Percentiles rank a stretch among this genome's conserved stretches.
These are phyloP conservation scores for Boloria euphrosyne DNA, from an alignment of 2,888 invertebrate species.

Conservation along the genomic window DNA sequence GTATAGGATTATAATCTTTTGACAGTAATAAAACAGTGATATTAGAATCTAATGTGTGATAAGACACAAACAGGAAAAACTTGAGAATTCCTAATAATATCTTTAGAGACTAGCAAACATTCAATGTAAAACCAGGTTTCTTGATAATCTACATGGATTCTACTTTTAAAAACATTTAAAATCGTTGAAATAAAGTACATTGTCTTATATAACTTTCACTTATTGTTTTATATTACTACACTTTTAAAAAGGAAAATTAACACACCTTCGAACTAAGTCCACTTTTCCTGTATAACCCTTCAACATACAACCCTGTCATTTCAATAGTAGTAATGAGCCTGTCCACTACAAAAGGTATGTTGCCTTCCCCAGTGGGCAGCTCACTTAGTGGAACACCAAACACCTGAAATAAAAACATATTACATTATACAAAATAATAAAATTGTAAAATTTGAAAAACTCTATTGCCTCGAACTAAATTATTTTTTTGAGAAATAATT, in stretches of 20 bases:
- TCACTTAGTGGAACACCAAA: conserved; percentile 91
- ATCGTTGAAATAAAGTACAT: no score
- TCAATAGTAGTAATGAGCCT: conserved; percentile 94
- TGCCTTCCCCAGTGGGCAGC: conserved; percentile 88
- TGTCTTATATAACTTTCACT: no score
- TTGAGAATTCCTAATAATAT: no score
- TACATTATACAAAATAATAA: neutral
- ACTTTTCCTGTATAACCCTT: conserved; percentile 96
- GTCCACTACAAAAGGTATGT: conserved; percentile 94
- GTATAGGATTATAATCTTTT: no score
- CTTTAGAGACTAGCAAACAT: no score
- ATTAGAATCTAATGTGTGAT: no score
- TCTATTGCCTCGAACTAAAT: neutral
- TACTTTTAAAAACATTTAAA: no score
- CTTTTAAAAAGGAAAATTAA: neutral
- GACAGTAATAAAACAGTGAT: no score
- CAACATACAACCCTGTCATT: conserved; percentile 94
- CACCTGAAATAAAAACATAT: conserved; percentile 64
- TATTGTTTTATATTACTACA: no score
- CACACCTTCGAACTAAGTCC: conserved; percentile 89
- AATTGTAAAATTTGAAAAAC: neutral
- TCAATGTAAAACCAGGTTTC: no score
- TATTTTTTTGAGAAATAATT: neutral
- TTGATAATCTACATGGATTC: no score
- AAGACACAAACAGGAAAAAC: no score